Evolutionary conservation across 1,140 invertebrate genomes (phyloP).

Genomic region (Alviniconcha marisindica): DNA sequence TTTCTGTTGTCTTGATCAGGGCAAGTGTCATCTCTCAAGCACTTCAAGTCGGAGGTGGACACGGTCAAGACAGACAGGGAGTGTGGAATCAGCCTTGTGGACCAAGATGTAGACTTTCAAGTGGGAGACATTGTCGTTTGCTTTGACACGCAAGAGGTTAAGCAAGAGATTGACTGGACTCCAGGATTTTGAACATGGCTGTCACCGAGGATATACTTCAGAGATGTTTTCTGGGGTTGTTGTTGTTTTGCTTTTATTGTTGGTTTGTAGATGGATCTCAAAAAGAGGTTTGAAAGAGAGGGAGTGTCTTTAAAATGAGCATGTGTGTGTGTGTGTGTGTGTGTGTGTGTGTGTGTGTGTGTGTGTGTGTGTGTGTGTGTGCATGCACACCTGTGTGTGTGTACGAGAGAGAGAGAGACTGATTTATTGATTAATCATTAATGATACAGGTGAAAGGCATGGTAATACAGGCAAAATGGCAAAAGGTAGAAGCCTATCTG

Average conservation of each 20-base stretch:
- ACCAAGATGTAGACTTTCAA: constrained; percentile 81
- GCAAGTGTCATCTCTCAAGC: constrained; percentile 86
- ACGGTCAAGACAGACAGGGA: constrained; percentile 89
- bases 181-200: constrained; percentile 82
- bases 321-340: too few species aligned
- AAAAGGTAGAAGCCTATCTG: too few species aligned
- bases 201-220: too few species aligned
- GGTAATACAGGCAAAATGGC: too few species aligned
- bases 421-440: too few species aligned
- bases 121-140: constrained; percentile 89
- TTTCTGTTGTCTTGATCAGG: constrained; percentile 75
- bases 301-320: too few species aligned
- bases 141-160: constrained; percentile 82
- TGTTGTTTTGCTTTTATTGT: not conserved
- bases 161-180: constrained; percentile 87
- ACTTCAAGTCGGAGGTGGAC: constrained; percentile 92
- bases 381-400: too few species aligned
- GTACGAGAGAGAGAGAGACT: too few species aligned
- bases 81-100: constrained; percentile 89
- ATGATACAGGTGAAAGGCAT: too few species aligned
- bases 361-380: too few species aligned
- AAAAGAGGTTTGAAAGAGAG: too few species aligned
- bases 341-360: too few species aligned
- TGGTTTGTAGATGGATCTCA: not conserved
- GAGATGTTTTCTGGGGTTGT: not conserved